These are phyloP conservation scores for Lamellibrachia luymesi DNA, from an alignment of 1,140 invertebrate species.

Conservation along the genomic window DNA sequence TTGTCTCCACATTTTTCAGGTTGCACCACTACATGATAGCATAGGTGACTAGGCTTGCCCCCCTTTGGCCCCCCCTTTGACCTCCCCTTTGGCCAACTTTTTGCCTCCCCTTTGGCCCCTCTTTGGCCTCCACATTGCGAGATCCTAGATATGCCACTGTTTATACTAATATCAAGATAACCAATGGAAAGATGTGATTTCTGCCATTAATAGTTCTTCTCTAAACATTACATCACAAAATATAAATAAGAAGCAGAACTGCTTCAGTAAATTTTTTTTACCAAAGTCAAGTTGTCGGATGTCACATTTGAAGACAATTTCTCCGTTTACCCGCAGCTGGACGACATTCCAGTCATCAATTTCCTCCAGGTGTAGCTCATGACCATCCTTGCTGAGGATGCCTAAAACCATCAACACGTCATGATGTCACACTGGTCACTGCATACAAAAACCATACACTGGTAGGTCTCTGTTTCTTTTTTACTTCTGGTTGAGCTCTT, in stretches of 20 bases:
- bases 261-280: neutral
- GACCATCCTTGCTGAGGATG: neutral
- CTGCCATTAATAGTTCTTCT: neutral
- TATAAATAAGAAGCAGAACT: neutral
- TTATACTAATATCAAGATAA: neutral
- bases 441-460: too few relatives aligned
- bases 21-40: neutral
- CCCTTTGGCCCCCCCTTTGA: neutral
- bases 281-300: constrained; percentile 11
- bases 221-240: neutral
- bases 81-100: neutral
- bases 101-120: neutral
- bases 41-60: too few relatives aligned
- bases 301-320: constrained; percentile 14
- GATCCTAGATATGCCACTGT: neutral
- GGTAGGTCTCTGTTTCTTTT: too few relatives aligned
- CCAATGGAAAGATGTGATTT: neutral
- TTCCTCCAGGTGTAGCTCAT: neutral
- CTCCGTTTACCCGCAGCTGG: neutral
- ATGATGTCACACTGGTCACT: too few relatives aligned
- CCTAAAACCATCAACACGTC: neutral
- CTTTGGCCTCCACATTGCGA: neutral
- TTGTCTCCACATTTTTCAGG: neutral
- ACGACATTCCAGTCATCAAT: constrained; percentile 13
- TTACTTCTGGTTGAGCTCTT: too few relatives aligned